A percentile compares a stretch with the other conserved stretches of the same genome.
Evolutionary conservation across 1,140 invertebrate species (phyloP).

Genomic region (Bombus confusus): DNA sequence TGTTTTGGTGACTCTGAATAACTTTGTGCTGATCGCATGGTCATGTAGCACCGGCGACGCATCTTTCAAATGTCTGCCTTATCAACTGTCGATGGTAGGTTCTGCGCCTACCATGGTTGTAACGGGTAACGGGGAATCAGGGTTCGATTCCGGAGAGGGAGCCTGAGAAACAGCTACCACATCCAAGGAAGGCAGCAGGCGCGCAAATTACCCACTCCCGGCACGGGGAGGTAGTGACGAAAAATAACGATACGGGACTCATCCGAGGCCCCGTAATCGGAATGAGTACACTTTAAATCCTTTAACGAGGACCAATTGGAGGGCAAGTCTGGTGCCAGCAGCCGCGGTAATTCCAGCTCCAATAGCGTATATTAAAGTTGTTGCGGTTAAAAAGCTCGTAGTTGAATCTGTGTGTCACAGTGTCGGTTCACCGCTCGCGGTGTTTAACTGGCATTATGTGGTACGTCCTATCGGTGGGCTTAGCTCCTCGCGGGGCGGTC

Average conservation of each 20-base stretch:
- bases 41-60: constrained; percentile 86
- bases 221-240: constrained; percentile 91
- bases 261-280: constrained; percentile 91
- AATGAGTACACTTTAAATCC: constrained; percentile 95
- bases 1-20: too few relatives aligned
- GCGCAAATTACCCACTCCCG: constrained; percentile 93
- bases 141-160: constrained; percentile 84
- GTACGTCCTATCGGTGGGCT: too few relatives aligned
- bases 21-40: constrained; percentile 80
- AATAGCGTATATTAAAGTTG: constrained; percentile 20
- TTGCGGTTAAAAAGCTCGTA: neutral
- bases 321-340: constrained; percentile 6
- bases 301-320: constrained; percentile 88
- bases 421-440: constrained; percentile 83
- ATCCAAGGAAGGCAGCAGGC: constrained; percentile 96
- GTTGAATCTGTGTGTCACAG: constrained; percentile 86
- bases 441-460: too few relatives aligned
- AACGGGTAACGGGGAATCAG: constrained; percentile 52
- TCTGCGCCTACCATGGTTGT: constrained; percentile 68
- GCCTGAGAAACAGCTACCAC: constrained; percentile 96
- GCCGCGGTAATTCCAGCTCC: constrained; percentile 18
- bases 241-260: constrained; percentile 94
- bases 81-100: constrained; percentile 89
- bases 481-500: too few relatives aligned
- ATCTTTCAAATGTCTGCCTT: constrained; percentile 94